Percentiles rank a stretch among this genome's conserved stretches.
These are phyloP conservation scores for Shargacucullia verbasci DNA, from an alignment of 2,888 invertebrate species.

Conservation along the genomic window DNA sequence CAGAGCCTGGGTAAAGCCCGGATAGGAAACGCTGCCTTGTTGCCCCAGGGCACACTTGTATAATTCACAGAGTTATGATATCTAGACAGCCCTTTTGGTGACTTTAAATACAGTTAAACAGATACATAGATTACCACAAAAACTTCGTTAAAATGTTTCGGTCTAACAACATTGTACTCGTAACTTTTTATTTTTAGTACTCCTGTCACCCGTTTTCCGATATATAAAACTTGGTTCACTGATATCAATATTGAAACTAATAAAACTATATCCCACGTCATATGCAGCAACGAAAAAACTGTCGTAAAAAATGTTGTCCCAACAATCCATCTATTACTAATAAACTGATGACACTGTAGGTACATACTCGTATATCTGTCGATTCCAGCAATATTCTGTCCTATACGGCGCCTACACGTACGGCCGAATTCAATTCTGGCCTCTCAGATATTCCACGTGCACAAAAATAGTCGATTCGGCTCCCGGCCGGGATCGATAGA, in stretches of 20 bases:
- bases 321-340: conserved; percentile 34
- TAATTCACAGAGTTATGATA: conserved; percentile 69
- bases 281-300: conserved; percentile 32
- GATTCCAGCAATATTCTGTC: conserved; percentile 56
- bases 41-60: conserved; percentile 68
- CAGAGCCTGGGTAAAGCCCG: conserved; percentile 59
- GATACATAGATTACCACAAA: conserved; percentile 9
- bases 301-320: conserved; percentile 30
- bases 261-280: conserved; percentile 35
- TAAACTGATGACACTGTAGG: conserved; percentile 46
- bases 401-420: conserved; percentile 50
- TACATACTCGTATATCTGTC: conserved; percentile 49
- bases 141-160: background rate
- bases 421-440: conserved; percentile 73
- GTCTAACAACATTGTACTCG: conserved; percentile 8
- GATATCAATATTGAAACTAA: conserved; percentile 22
- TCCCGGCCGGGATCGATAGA: conserved; percentile 73
- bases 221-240: conserved; percentile 13
- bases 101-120: conserved; percentile 33
- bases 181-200: conserved; percentile 10
- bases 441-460: conserved; percentile 78
- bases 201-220: background rate
- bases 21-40: conserved; percentile 66
- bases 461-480: conserved; percentile 76
- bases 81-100: conserved; percentile 46